Base-by-base conservation (phyloP, 2,113 vertebrate genomes). In the Ceyx melanurus region DNA sequence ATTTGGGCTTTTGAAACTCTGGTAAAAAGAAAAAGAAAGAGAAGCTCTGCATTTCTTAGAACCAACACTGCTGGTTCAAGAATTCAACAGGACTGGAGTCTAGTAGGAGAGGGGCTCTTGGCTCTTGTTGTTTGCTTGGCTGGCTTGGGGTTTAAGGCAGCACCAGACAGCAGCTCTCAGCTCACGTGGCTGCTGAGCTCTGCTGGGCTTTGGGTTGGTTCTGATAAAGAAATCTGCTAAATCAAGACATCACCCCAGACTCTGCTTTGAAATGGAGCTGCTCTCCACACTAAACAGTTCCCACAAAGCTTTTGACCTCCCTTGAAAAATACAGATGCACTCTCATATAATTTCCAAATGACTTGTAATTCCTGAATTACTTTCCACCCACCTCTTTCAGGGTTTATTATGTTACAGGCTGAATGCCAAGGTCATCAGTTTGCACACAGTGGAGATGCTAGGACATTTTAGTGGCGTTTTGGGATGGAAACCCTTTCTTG, bases 351-450 rank as follows among this genome's bases (percentile, higher is more conserved):
- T 82, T 82, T 94, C 64, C 56, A 91, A 89, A 84, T 29, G 6
- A 50, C 45, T 92, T 96, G 22, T 72, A 96, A 96, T 88, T 95
- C 78, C 82, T 85, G 78, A 95, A 83, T 91, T 81, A 90, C 83
- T 95, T 97, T 94, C 53, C 65, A 96, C 88, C 88, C 73, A 92
- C 67, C 46, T 75, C 58, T 94, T 96, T 95, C 85, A 60, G 94
- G 82, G 77, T 45, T 86, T 94, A 86, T 82, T 89, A 60, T 56
- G 51, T 58, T 82, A 48, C 10, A 93, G 67, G 88, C 94, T 93
- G 94, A 92, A 95, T 88, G 86, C 86, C 95, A 97, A 95, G 95
- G 95, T 95, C 95, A 95, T 96, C 94, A 89, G 85, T 84, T 93
- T 93, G 83, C 46, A 86, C 45, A 86, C 25, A 85, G 48, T 89